These are phyloP conservation scores for Mythimna lalbum DNA, from an alignment of 2,888 invertebrate genomes.

Conservation along the genomic window DNA sequence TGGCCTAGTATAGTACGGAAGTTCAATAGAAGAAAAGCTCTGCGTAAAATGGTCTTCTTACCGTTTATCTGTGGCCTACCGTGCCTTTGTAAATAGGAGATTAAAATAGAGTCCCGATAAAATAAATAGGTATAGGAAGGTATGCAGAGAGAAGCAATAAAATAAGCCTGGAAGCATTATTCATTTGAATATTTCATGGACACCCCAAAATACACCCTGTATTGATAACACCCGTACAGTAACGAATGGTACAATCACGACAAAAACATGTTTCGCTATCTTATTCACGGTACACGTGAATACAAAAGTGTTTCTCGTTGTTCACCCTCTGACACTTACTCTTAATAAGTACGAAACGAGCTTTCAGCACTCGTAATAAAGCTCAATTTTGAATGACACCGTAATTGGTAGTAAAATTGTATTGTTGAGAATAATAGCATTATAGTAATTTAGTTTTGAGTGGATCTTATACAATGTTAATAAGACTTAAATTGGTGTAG, in stretches of 20 bases:
- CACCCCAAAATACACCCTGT: constrained; percentile 47
- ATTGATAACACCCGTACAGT: constrained; percentile 58
- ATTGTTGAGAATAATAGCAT: constrained; percentile 28
- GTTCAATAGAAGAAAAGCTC: not conserved
- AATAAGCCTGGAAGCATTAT: not conserved
- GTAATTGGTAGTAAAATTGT: constrained; percentile 9
- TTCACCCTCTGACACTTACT: constrained; percentile 31
- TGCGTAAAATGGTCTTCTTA: not conserved
- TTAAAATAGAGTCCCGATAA: not conserved
- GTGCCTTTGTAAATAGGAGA: not conserved
- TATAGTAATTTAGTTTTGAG: constrained; percentile 36
- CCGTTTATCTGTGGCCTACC: not conserved
- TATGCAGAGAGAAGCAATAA: not conserved
- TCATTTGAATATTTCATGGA: constrained; percentile 34
- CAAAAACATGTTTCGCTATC: constrained; percentile 57
- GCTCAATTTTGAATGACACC: constrained; percentile 28
- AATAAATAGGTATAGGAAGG: not conserved
- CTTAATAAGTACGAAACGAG: constrained; percentile 4
- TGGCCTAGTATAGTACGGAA: not conserved
- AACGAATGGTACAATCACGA: constrained; percentile 62
- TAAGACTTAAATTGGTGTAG: constrained; percentile 36
- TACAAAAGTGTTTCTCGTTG: constrained; percentile 50
- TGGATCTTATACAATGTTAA: constrained; percentile 19
- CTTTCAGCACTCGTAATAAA: constrained; percentile 27
- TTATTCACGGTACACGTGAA: constrained; percentile 53